Evolutionary conservation across 2,797 vertebrate species (phyloP), one percentile per base, ranked within the genome.

Genomic region (Onychomys arenicola): DNA sequence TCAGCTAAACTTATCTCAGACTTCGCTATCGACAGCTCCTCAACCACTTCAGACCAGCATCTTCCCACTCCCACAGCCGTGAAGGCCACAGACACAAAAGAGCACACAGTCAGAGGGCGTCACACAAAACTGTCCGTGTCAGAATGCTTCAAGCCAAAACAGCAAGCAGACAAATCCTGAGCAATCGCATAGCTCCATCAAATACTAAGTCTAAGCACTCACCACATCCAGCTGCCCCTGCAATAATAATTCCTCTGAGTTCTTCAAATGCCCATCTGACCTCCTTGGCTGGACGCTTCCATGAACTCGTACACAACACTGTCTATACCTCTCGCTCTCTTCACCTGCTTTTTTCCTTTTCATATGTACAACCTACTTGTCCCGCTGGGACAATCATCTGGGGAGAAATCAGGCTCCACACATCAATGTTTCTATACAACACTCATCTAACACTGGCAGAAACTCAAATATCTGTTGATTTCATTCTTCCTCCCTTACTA

Each of bases 191-290:
- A 55, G 75, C n/a, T 91, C 57, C 59, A 3, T 32, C 81, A 75
- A 78, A 89, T 29, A 76, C n/a, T 55, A 95, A 96, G 59, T 17
- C 75, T 88, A 46, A 65, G 80, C 73, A 32, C 27, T 32, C 9
- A 32, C 46, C 63, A 80, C 61, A 94, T 8, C 9, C 11, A 90
- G 65, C 21, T 81, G 73, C n/a, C 46, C 63, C 71, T 94, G 77
- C 67, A 63, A 32, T 63, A 59, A 90, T 59, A 92, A 82, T 84
- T 89, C 69, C 93, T 92, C 90, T 84, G n/a, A 87, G 92, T 83
- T 93, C 23, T 43, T 40, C 73, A 14, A 43, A 34, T 52, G 77
- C 71, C 69, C 61, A 4, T 27, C 71, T 85, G 93, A 95, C 55
- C 65, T 55, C 13, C 0, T 52, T 78, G 83, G 46, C 69, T 49